Conservation (phyloP, 2,113 vertebrate genomes). For the Pimephales promelas region DNA sequence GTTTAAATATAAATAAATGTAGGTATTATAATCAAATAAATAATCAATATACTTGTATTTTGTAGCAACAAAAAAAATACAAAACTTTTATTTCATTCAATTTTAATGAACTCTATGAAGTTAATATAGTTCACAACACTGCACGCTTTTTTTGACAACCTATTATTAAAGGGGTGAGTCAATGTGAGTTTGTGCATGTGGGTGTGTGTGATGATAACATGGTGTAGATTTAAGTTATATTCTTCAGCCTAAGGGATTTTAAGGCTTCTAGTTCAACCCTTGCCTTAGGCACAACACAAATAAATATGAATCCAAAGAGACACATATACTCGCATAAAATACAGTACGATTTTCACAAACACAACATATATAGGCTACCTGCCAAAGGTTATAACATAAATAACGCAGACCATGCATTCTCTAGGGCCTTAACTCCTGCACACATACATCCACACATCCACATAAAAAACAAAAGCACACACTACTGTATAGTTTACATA, state of each 20-base stretch:
- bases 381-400: neutral
- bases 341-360: neutral
- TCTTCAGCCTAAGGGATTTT: slow-evolving; percentile 25
- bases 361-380: slow-evolving; percentile 2
- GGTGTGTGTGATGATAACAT: slow-evolving; percentile 27
- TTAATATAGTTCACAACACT: neutral
- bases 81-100: too few relatives aligned
- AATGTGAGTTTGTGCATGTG: neutral
- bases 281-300: slow-evolving; percentile 1
- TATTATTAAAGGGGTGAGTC: neutral
- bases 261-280: neutral
- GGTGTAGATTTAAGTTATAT: slow-evolving; percentile 18
- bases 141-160: neutral
- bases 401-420: neutral
- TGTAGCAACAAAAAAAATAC: too few relatives aligned
- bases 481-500: neutral
- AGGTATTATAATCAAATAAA: too few relatives aligned
- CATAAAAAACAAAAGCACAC: neutral
- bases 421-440: neutral
- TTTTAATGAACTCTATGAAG: neutral
- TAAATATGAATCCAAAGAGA: slow-evolving; percentile 2
- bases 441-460: neutral
- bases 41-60: too few relatives aligned
- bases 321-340: neutral
- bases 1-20: too few relatives aligned